These are phyloP conservation scores for Lepetodrilus schrolli DNA, from an alignment of 2,888 invertebrate genomes.

Conservation along the genomic window DNA sequence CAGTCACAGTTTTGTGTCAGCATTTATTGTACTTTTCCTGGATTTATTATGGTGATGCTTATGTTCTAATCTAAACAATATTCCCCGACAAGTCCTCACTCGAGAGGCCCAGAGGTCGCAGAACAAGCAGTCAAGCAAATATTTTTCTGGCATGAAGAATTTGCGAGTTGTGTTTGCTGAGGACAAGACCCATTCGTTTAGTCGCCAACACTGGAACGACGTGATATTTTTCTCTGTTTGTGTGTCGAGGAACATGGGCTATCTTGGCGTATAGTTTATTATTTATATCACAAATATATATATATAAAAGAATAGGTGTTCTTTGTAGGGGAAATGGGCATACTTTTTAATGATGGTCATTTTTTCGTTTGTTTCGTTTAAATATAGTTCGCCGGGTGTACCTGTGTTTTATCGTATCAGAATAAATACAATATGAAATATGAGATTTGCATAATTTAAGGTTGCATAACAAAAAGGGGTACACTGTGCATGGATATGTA, in stretches of 20 bases:
- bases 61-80: background rate
- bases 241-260: background rate
- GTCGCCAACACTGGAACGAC: background rate
- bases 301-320: too few species aligned
- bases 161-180: background rate
- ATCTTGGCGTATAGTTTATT: background rate
- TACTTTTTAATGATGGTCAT: too few species aligned
- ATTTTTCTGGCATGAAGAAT: background rate
- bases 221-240: background rate
- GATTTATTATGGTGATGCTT: background rate
- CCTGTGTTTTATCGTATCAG: too few species aligned
- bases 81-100: background rate
- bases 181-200: background rate
- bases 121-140: background rate
- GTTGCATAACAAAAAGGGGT: too few species aligned
- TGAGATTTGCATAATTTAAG: too few species aligned
- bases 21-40: background rate
- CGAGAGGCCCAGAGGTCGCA: too few species aligned
- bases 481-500: too few species aligned
- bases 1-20: constrained; percentile 1
- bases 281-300: too few species aligned
- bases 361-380: too few species aligned
- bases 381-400: too few species aligned
- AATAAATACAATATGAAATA: too few species aligned
- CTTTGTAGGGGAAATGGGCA: too few species aligned